These are phyloP conservation scores for Hemibagrus wyckioides DNA, from an alignment of 2,113 vertebrate species.

Conservation along the genomic window DNA sequence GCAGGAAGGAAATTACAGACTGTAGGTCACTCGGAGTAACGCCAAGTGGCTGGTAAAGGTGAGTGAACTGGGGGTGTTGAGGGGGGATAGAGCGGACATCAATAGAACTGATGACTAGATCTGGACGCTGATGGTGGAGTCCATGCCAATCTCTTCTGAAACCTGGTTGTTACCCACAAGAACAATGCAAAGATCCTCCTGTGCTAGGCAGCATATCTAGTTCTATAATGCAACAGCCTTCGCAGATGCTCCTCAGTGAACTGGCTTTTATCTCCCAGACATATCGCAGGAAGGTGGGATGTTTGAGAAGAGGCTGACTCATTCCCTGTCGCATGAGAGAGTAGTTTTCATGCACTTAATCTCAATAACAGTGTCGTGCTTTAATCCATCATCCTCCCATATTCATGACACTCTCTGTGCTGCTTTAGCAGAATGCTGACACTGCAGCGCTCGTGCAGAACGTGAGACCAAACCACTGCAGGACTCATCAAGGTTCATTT, in stretches of 20 bases:
- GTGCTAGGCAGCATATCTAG: constrained; percentile 8
- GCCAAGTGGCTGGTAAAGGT: neutral
- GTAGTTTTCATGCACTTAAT: constrained; percentile 35
- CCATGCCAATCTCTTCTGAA: constrained; percentile 6
- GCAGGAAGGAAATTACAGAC: neutral
- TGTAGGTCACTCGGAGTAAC: neutral
- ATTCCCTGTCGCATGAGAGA: constrained; percentile 6
- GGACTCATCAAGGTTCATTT: neutral
- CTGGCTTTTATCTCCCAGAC: constrained; percentile 46
- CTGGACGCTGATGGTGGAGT: neutral
- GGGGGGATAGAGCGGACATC: neutral
- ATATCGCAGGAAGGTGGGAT: constrained; percentile 16
- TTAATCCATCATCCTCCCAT: constrained; percentile 45
- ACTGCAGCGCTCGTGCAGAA: neutral
- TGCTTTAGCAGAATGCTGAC: constrained; percentile 18
- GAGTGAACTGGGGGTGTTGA: neutral
- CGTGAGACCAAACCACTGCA: neutral
- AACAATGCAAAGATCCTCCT: constrained; percentile 20
- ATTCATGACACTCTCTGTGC: constrained; percentile 39
- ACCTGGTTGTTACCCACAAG: constrained; percentile 34
- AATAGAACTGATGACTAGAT: neutral
- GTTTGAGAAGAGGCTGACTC: neutral
- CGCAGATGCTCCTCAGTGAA: constrained; percentile 8
- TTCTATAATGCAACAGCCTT: neutral
- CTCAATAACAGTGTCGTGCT: constrained; percentile 31